Evolutionary conservation across 2,113 vertebrate genomes (phyloP).

Genomic region (Silurus asotus): DNA sequence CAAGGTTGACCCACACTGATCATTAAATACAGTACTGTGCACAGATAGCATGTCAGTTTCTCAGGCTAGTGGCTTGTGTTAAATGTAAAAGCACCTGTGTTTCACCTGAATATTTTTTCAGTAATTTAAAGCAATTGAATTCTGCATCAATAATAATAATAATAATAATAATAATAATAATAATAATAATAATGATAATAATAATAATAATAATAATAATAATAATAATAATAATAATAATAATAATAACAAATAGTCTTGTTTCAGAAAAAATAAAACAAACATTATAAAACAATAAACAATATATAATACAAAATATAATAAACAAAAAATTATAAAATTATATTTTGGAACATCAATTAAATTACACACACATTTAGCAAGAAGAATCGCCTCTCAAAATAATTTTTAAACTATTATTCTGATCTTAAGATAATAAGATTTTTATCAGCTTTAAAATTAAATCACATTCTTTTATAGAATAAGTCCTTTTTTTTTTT

Average conservation of each 20-base stretch:
- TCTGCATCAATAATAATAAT: conserved; percentile 74
- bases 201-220: neutral
- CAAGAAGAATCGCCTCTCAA: conserved; percentile 72
- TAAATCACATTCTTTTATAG: conserved; percentile 61
- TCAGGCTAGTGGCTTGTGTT: conserved; percentile 8
- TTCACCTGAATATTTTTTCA: conserved; percentile 65
- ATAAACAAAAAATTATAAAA: conserved; percentile 33
- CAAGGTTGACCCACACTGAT: conserved; percentile 32
- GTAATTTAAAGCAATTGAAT: conserved; percentile 71
- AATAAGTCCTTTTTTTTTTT: neutral
- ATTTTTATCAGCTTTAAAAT: conserved; percentile 76
- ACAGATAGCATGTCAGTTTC: conserved; percentile 18
- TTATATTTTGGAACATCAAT: conserved; percentile 66
- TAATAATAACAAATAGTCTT: neutral
- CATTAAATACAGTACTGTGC: conserved; percentile 4
- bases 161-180: conserved; percentile 57
- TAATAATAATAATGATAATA: neutral
- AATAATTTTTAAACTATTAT: conserved; percentile 57
- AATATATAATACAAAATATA: conserved; percentile 62
- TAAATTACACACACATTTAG: conserved; percentile 70
- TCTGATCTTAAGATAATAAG: conserved; percentile 28
- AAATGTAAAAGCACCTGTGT: conserved; percentile 34
- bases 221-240: neutral
- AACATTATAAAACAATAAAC: conserved; percentile 66
- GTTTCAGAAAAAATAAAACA: conserved; percentile 30